Evolutionary conservation across 2,888 invertebrate species (phyloP).

Genomic region (Drosophila pseudotakahashii): DNA sequence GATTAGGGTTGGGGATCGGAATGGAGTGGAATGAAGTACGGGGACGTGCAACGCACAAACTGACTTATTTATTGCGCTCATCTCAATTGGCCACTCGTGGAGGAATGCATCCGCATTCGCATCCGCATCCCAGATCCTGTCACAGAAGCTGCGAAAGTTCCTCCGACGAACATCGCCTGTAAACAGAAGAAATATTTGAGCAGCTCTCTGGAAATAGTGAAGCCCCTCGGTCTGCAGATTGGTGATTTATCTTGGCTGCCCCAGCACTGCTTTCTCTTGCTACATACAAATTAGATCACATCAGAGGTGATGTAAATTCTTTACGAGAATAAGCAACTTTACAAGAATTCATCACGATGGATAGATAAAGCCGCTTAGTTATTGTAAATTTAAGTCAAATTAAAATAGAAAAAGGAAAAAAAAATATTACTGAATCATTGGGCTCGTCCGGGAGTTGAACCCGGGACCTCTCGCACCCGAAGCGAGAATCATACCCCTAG

Average conservation of each 20-base stretch:
- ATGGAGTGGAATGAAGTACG: not conserved
- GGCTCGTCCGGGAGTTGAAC: slow-evolving; percentile 59
- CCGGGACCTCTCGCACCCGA: slow-evolving; percentile 84
- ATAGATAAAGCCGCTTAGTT: not conserved
- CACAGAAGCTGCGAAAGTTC: slow-evolving; percentile 1
- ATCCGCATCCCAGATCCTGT: not conserved
- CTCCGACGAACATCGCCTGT: not conserved
- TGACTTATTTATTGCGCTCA: slow-evolving; percentile 66
- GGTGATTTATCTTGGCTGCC: not conserved
- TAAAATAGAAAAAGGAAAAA: not conserved
- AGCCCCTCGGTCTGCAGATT: not conserved
- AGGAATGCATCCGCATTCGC: slow-evolving; percentile 2
- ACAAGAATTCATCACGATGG: too few species aligned
- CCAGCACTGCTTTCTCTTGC: not conserved
- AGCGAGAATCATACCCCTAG: slow-evolving; percentile 84
- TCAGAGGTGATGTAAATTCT: not conserved
- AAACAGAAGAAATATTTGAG: slow-evolving; percentile 4
- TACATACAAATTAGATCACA: not conserved
- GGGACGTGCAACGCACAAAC: slow-evolving; percentile 48
- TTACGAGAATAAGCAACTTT: not conserved
- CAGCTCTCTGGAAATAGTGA: not conserved
- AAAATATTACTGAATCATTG: not conserved
- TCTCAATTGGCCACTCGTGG: slow-evolving; percentile 45
- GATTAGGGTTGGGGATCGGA: not conserved
- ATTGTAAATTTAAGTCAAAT: not conserved